Percentiles rank a stretch among this genome's conserved stretches.
These are phyloP conservation scores for Halcyon chelicuti DNA, from an alignment of 2,797 vertebrate species.

Conservation along the genomic window DNA sequence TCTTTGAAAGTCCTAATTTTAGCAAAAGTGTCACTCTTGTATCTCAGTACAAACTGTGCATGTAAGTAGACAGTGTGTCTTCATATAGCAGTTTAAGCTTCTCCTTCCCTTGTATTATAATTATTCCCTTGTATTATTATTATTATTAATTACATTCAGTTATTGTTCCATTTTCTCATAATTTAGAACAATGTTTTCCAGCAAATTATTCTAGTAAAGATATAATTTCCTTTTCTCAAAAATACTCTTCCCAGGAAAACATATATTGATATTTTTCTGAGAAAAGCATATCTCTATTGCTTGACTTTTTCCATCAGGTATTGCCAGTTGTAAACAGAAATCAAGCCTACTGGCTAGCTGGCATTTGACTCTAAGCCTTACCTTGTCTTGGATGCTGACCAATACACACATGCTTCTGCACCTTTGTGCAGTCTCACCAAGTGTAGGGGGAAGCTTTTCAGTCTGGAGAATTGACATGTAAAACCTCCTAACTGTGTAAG, in stretches of 20 bases:
- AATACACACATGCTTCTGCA: background rate
- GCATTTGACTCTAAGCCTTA: background rate
- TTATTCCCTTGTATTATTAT: too few species aligned
- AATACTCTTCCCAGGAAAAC: background rate
- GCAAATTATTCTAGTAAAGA: background rate
- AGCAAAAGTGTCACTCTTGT: background rate
- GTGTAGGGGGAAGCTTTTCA: background rate
- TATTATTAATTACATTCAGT: background rate
- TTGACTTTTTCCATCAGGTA: background rate
- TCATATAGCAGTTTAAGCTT: background rate
- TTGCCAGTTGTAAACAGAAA: background rate
- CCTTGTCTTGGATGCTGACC: background rate
- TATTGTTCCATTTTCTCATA: background rate
- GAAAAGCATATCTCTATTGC: background rate
- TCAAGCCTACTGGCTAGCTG: background rate
- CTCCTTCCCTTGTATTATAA: background rate
- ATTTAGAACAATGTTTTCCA: background rate
- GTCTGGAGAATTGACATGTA: background rate
- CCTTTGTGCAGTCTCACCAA: background rate
- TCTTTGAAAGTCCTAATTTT: background rate
- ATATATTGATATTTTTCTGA: background rate
- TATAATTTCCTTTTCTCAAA: background rate
- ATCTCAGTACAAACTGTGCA: background rate
- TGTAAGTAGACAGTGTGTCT: background rate
- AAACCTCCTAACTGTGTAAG: background rate